Percentiles rank a stretch among this genome's conserved stretches.
phyloP scores from a whole-genome alignment of 2,113 vertebrate species.

The Hiodon alosoides region DNA sequence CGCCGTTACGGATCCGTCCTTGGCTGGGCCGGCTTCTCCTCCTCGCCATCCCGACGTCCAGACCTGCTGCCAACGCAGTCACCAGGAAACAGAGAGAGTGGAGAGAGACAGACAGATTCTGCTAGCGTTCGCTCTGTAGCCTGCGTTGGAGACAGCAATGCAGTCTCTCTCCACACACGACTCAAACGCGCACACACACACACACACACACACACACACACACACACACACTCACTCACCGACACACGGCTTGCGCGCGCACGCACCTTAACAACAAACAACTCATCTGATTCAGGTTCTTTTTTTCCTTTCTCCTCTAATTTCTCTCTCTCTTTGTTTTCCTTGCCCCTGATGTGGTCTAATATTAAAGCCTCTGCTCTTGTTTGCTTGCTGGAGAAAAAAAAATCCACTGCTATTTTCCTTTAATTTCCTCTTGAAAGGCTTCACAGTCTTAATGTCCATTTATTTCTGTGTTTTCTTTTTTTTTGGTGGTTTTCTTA shows the following conservation, averaged over 20 bases:
- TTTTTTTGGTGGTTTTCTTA: conserved; percentile 32
- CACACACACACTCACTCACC: conserved; percentile 22
- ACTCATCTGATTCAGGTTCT: conserved; percentile 19
- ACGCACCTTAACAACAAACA: conserved; percentile 31
- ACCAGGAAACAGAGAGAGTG: conserved; percentile 12
- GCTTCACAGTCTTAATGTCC: conserved; percentile 21
- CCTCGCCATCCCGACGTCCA: conserved; percentile 25
- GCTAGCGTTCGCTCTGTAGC: conserved; percentile 18
- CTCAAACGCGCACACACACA: conserved; percentile 21
- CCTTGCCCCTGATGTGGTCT: conserved; percentile 26
- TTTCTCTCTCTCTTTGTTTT: conserved; percentile 21
- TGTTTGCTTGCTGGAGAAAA: conserved; percentile 13
- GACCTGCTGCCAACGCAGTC: conserved; percentile 21
- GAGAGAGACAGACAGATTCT: conserved; percentile 19
- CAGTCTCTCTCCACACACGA: conserved; percentile 32
- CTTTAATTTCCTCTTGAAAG: conserved; percentile 10
- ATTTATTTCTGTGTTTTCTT: conserved; percentile 15
- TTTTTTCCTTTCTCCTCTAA: conserved; percentile 12
- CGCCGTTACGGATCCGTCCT: conserved; percentile 21
- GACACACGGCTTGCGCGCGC: conserved; percentile 14
- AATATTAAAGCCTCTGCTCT: conserved; percentile 24
- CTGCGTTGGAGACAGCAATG: conserved; percentile 33
- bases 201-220: conserved; percentile 11
- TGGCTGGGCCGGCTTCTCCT: conserved; percentile 6
- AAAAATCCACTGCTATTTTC: conserved; percentile 19